Percentiles rank a stretch among this genome's conserved stretches.
phyloP scores from a whole-genome alignment of 2,113 vertebrate genomes.

The Microtus ochrogaster region DNA sequence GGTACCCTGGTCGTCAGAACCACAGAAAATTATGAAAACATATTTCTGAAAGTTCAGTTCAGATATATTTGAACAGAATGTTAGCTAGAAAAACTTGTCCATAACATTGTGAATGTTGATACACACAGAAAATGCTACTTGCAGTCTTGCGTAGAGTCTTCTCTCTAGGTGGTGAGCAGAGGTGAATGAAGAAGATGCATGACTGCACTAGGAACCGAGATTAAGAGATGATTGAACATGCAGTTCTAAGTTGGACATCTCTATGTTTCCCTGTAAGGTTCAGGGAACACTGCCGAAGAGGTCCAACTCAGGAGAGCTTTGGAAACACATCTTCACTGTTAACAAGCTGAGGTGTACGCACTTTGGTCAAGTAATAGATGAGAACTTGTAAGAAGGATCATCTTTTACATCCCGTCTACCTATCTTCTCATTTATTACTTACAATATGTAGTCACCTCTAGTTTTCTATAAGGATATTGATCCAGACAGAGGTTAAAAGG shows the following conservation, averaged over 20 bases:
- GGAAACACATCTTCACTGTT: not conserved
- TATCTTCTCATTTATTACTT: not conserved
- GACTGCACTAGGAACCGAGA: not conserved
- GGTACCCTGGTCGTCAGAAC: not conserved
- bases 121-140: not conserved
- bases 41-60: not conserved
- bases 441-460: not conserved
- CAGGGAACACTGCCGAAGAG: not conserved
- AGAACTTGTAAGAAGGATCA: not conserved
- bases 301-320: constrained; percentile 20
- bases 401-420: not conserved
- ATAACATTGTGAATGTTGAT: not conserved
- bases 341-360: not conserved
- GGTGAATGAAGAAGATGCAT: not conserved
- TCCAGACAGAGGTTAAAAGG: not conserved
- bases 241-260: not conserved
- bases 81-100: not conserved
- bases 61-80: not conserved
- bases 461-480: constrained; percentile 11
- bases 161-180: not conserved
- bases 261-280: not conserved
- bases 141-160: not conserved
- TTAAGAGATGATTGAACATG: no score
- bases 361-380: not conserved
- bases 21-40: not conserved